These are phyloP conservation scores for Morbakka virulenta DNA, from an alignment of 30 jellyfish, hydroid and myxozoan species.

Conservation along the genomic window DNA sequence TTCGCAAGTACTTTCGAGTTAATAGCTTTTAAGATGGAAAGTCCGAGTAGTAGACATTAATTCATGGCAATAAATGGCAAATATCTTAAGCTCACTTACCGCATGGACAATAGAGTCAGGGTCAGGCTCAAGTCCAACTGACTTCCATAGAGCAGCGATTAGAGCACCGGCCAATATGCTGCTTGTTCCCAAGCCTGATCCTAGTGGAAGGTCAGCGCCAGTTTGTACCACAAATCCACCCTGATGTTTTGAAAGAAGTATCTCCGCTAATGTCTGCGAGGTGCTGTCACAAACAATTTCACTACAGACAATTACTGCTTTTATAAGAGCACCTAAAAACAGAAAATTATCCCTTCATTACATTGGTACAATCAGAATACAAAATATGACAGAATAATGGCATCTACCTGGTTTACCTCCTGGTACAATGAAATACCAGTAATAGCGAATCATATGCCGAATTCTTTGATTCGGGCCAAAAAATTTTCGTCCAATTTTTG, in stretches of 20 bases:
- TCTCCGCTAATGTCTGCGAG: conserved; percentile 42
- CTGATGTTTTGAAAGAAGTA: conserved; percentile 34
- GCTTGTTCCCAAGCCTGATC: conserved; percentile 99
- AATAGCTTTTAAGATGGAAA: too few species aligned
- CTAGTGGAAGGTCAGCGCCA: conserved; percentile 95
- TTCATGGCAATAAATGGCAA: too few species aligned
- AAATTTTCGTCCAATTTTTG: too few species aligned
- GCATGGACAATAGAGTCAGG: conserved; percentile 85
- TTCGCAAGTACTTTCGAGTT: too few species aligned
- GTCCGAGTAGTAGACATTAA: too few species aligned
- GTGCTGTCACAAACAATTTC: conserved; percentile 50
- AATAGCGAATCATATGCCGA: too few species aligned
- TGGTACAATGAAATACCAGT: background rate
- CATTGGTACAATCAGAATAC: background rate
- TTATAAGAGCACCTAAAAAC: conserved; percentile 81
- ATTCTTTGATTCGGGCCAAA: too few species aligned
- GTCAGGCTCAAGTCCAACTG: conserved; percentile 75
- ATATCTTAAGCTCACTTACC: conserved; percentile 31
- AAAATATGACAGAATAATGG: too few species aligned
- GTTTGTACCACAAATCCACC: conserved; percentile 94
- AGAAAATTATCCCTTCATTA: too few species aligned
- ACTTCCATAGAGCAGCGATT: conserved; percentile 91
- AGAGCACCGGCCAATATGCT: conserved; percentile 90
- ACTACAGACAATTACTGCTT: conserved; percentile 93
- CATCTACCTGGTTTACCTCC: too few species aligned